Base-by-base conservation (phyloP, 2,888 invertebrate genomes). In the Chrysopilus asiliformis region DNA sequence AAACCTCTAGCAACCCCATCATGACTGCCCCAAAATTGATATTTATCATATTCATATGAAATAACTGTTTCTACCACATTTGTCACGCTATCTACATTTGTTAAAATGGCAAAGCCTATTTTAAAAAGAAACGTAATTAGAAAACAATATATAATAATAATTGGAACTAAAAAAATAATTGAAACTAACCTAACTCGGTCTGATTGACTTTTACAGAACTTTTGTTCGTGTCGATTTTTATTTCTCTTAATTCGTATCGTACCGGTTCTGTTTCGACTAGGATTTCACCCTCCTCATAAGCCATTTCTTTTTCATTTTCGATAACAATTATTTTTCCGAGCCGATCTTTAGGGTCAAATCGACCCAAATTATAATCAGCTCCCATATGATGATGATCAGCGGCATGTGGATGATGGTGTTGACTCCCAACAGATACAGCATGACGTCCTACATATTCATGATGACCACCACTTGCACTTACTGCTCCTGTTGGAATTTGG, bases 181-280 rank as follows among this genome's bases (percentile, higher is more conserved):
- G 16, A 65, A 51, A 53, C 70, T 68, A 47, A 68, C 61, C 72
- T 46, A 75, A 62, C 32, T 71, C 61, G 39, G 68, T 66, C 6
- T 68, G 64, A 45, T 70, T 68, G 44, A 65, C 66, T 6, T 64
- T 60, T 12, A 68, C 61, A 34, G 69, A 68, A 44, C 68, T 66
- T 36, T 73, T 72, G 36, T 57, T 52, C 26, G 61, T 57, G 47
- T 73, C 72, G 47, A 77, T 64, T 46, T 70, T 70, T n/a, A 80
- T 72, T 39, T 70, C 67, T 37, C 71, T 74, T 48, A 87, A 60
- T 56, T 83, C 81, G 55, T 89, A 89, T 39, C 72, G 68, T 22
- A 72, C 66, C 2, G 87, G 86, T 57, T 86, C 86, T 1, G 78
- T 74, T 65, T 87, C 87, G 6, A 81, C 72, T 17, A 89, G 65